Evolutionary conservation across 2,888 invertebrate genomes (phyloP).

Genomic region (Callinectes sapidus): DNA sequence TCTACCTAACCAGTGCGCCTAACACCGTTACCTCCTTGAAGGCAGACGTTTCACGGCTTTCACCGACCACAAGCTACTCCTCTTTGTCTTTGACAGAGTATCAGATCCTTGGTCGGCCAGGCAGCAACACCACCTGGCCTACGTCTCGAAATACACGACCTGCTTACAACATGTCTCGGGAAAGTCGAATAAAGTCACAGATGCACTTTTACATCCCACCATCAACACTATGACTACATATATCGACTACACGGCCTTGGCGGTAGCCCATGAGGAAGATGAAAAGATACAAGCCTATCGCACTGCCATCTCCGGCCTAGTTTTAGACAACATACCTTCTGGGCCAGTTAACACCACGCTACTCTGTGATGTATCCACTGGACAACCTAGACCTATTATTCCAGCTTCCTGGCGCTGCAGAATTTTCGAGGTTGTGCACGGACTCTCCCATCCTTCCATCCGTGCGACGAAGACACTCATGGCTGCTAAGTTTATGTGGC

Average conservation of each 20-base stretch:
- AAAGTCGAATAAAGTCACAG: conserved; percentile 5
- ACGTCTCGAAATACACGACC: too few species aligned
- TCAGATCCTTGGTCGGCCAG: too few species aligned
- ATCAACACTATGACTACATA: conserved; percentile 17
- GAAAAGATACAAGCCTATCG: conserved; percentile 18
- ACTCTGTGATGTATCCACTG: conserved; percentile 21
- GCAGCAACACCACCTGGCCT: too few species aligned
- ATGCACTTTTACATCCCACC: not conserved
- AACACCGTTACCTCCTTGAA: too few species aligned
- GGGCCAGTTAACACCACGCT: not conserved
- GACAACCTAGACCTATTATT: conserved; percentile 35
- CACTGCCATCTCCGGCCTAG: conserved; percentile 33
- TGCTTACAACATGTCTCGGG: not conserved
- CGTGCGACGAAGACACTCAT: conserved; percentile 29
- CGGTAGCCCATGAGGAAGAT: conserved; percentile 3
- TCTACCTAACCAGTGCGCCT: too few species aligned
- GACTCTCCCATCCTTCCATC: too few species aligned
- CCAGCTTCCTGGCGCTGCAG: not conserved
- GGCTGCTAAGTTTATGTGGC: conserved; percentile 11
- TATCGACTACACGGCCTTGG: not conserved
- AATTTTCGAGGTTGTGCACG: conserved; percentile 26
- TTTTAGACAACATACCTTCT: not conserved
- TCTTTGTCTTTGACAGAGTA: too few species aligned
- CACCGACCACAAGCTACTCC: too few species aligned
- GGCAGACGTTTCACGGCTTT: too few species aligned